Conservation (phyloP, 2,113 vertebrate genomes). For the Rutilus rutilus region DNA sequence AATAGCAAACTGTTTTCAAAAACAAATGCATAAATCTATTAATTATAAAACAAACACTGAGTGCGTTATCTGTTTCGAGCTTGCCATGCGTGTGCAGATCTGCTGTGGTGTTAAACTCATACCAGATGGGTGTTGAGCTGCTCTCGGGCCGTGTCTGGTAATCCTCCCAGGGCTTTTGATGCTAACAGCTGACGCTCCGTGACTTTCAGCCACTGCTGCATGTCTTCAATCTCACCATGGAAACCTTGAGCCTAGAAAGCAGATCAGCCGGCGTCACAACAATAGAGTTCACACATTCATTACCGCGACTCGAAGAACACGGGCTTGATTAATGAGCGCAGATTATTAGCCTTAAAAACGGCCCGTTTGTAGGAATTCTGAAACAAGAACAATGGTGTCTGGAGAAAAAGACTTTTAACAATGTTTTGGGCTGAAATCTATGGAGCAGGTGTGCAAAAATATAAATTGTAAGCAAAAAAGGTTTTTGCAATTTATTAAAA, state of each 20-base stretch:
- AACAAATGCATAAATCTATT: not conserved
- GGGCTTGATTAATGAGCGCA: conserved; percentile 10
- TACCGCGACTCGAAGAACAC: conserved; percentile 44
- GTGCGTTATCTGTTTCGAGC: conserved; percentile 56
- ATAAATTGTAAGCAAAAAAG: too few relatives aligned
- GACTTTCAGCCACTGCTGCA: conserved; percentile 97
- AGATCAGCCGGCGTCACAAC: conserved; percentile 71
- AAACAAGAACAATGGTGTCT: conserved; percentile 34
- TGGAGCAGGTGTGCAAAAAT: not conserved
- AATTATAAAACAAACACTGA: conserved; percentile 31
- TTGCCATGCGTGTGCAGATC: conserved; percentile 71
- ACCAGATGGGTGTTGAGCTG: conserved; percentile 98
- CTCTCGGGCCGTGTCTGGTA: conserved; percentile 96
- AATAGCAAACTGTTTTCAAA: not conserved
- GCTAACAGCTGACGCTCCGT: conserved; percentile 95
- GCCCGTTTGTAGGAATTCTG: conserved; percentile 2
- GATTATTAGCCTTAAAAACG: conserved; percentile 39
- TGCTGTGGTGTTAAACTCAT: conserved; percentile 78
- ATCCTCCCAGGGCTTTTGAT: conserved; percentile 95
- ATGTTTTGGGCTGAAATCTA: not conserved
- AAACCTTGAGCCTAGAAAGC: conserved; percentile 94
- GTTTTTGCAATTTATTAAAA: too few relatives aligned
- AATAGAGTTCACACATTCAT: conserved; percentile 67
- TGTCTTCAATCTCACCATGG: conserved; percentile 97
- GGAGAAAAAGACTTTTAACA: not conserved